A percentile compares a stretch with the other conserved stretches of the same genome.
phyloP scores from a whole-genome alignment of 2,888 invertebrate genomes.

The Suillia variegata region DNA sequence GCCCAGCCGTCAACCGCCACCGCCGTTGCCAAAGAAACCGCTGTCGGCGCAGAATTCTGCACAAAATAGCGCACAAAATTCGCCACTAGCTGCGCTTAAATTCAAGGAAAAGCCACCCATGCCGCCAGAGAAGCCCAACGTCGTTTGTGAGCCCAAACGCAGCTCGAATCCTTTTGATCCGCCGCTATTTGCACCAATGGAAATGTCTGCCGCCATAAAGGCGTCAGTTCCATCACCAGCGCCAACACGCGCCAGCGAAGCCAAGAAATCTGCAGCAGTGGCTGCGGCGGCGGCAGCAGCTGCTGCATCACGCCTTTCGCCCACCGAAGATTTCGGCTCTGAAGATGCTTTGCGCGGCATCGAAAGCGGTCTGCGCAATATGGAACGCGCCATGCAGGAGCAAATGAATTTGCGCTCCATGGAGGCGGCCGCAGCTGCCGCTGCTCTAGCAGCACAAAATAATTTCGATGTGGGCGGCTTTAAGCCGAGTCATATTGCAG shows the following conservation, averaged over 20 bases:
- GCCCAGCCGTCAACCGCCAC: constrained; percentile 56
- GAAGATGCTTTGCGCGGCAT: constrained; percentile 61
- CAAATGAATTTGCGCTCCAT: constrained; percentile 59
- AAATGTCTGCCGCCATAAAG: constrained; percentile 44
- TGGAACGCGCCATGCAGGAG: constrained; percentile 62
- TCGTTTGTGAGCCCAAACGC: constrained; percentile 45
- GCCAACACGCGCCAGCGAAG: constrained; percentile 50
- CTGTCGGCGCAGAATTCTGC: constrained; percentile 50
- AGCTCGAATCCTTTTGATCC: constrained; percentile 57
- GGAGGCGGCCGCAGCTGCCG: constrained; percentile 46
- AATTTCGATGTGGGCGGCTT: constrained; percentile 52
- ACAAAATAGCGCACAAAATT: constrained; percentile 56
- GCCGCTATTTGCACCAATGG: constrained; percentile 44
- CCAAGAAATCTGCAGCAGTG: constrained; percentile 38
- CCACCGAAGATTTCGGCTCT: constrained; percentile 60
- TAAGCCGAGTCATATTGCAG: constrained; percentile 35
- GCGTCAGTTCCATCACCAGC: constrained; percentile 51
- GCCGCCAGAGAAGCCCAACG: constrained; percentile 51
- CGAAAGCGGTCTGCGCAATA: constrained; percentile 60
- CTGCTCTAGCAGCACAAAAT: constrained; percentile 37
- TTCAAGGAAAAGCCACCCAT: constrained; percentile 54
- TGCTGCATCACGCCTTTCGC: constrained; percentile 41
- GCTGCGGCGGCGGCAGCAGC: constrained; percentile 28
- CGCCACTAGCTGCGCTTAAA: constrained; percentile 51
- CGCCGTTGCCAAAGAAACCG: constrained; percentile 59